Conservation (phyloP, 2,888 invertebrate genomes). For the Dastarcus helophoroides region DNA sequence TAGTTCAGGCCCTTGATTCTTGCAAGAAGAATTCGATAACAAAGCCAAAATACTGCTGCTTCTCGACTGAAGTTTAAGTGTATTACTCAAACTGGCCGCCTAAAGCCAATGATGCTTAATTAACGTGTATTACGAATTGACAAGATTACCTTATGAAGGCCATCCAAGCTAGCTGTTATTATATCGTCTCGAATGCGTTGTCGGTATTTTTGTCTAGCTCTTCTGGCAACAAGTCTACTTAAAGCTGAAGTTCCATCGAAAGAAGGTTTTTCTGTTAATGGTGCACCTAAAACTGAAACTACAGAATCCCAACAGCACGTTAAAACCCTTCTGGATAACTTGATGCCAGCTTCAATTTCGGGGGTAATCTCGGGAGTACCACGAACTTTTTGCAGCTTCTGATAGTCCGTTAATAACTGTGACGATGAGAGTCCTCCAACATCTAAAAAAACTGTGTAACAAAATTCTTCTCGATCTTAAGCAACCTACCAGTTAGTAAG, state of each 20-base stretch:
- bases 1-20: constrained; percentile 63
- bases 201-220: constrained; percentile 40
- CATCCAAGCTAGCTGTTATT: constrained; percentile 77
- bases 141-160: constrained; percentile 68
- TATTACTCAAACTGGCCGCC: constrained; percentile 83
- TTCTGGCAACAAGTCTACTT: constrained; percentile 47
- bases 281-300: constrained; percentile 75
- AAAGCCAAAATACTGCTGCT: constrained; percentile 84
- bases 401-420: constrained; percentile 80
- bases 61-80: constrained; percentile 75
- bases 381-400: constrained; percentile 66
- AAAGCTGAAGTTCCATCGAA: constrained; percentile 37
- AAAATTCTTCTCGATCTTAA: neutral
- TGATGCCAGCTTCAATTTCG: constrained; percentile 68
- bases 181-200: constrained; percentile 62
- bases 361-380: constrained; percentile 54
- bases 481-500: constrained; percentile 54
- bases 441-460: constrained; percentile 41
- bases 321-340: constrained; percentile 64
- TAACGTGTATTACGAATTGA: no score
- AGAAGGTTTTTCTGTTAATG: constrained; percentile 46
- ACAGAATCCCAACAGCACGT: constrained; percentile 90
- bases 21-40: constrained; percentile 81
- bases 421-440: constrained; percentile 73
- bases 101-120: constrained; percentile 26